These are phyloP conservation scores for Melipona beecheii DNA, from an alignment of 2,888 invertebrate species.

Conservation along the genomic window DNA sequence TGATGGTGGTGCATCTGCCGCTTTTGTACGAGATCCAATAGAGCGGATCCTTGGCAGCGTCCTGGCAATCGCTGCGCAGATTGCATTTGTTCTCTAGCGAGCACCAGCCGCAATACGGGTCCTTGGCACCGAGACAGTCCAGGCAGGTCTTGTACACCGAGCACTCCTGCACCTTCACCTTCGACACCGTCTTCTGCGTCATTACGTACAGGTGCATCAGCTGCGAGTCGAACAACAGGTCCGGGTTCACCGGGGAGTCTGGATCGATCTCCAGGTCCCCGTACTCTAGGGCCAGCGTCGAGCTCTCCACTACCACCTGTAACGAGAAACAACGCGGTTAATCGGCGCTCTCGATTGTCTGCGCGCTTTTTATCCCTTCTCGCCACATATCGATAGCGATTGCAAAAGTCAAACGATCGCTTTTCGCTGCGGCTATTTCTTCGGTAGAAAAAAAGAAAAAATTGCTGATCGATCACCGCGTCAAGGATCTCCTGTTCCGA, in stretches of 20 bases:
- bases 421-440: not conserved
- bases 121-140: slow-evolving; percentile 96
- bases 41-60: slow-evolving; percentile 95
- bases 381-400: not conserved
- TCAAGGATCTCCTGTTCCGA: not conserved
- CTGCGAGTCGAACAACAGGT: slow-evolving; percentile 96
- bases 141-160: slow-evolving; percentile 95
- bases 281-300: slow-evolving; percentile 94
- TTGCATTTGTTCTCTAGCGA: slow-evolving; percentile 98
- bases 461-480: not conserved
- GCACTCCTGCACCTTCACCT: slow-evolving; percentile 97
- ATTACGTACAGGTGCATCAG: slow-evolving; percentile 96
- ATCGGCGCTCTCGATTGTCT: not conserved
- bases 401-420: not conserved
- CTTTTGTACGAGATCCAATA: slow-evolving; percentile 99
- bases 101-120: slow-evolving; percentile 99
- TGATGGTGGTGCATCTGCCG: slow-evolving; percentile 98
- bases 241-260: slow-evolving; percentile 92
- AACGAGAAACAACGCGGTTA: slow-evolving; percentile 33
- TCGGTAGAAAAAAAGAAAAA: not conserved
- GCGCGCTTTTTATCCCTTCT: not conserved
- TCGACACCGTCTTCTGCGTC: slow-evolving; percentile 96
- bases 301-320: slow-evolving; percentile 95
- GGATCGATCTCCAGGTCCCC: slow-evolving; percentile 94
- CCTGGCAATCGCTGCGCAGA: slow-evolving; percentile 95